Evolutionary conservation across 1,140 invertebrate genomes (phyloP).

Genomic region (Penaeus indicus): DNA sequence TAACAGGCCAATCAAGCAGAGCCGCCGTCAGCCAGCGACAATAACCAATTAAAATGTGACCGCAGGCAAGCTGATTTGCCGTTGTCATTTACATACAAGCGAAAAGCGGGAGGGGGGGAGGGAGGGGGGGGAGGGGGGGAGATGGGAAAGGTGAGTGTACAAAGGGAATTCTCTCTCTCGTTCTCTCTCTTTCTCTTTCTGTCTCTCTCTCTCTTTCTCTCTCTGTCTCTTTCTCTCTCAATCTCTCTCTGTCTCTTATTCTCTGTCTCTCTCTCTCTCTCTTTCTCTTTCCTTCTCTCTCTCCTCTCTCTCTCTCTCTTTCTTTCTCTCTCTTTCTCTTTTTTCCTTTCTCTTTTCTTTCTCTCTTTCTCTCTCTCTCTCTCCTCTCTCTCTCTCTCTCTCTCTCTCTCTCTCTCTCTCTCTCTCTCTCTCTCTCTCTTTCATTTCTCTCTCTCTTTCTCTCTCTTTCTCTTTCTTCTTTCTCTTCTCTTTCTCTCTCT

Average conservation of each 20-base stretch:
- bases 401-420: neutral
- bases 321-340: slow-evolving; percentile 7
- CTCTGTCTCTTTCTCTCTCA: neutral
- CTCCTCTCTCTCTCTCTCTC: neutral
- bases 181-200: slow-evolving; percentile 15
- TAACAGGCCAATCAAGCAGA: too few species aligned
- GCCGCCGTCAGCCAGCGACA: too few species aligned
- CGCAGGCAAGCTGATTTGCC: too few species aligned
- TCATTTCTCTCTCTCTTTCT: neutral
- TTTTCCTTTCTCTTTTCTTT: neutral
- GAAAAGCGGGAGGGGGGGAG: neutral
- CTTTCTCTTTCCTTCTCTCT: neutral
- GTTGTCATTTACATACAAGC: too few species aligned
- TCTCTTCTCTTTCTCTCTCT: too few species aligned
- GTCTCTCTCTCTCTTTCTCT: neutral
- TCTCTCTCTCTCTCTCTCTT: neutral
- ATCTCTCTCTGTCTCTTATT: too few species aligned
- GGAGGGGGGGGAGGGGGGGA: neutral
- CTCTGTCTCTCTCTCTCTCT: too few species aligned
- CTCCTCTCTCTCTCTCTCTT: slow-evolving; percentile 29
- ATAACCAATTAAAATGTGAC: too few species aligned
- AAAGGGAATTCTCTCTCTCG: slow-evolving; percentile 4
- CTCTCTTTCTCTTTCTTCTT: neutral
- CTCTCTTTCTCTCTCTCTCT: neutral
- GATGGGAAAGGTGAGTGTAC: neutral